Base-by-base conservation (phyloP, 2,797 vertebrate genomes). In the Sebastes oblongus region DNA sequence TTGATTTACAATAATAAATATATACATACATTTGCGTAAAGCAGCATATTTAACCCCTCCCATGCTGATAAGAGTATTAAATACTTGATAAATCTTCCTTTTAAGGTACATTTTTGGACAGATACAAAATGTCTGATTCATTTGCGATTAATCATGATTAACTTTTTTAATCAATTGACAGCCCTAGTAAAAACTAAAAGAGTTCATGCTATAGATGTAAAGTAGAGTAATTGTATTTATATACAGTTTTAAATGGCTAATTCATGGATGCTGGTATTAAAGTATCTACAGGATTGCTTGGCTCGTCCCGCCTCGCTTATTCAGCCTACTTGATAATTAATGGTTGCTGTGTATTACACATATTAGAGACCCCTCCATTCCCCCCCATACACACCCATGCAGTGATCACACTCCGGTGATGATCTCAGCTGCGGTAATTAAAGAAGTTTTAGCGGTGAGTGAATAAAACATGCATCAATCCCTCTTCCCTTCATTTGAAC, bases 381-480 rank as follows among this genome's bases (percentile, higher is more conserved):
- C 32, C 55, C 14, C 14, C 4, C 61, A 61, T 8, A 65, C 54
- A 78, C 80, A 81, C 66, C 62, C 36, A 72, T 16, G 18, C 79
- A 70, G 77, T 20, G 69, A 82, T 82, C 84, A 83, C 71, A 75
- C 85, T 52, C 27, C 8, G 72, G 55, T 78, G 66, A 62, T 70
- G 55, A 79, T 83, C 85, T 86, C 30, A 84, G 83, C 75, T 73
- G 80, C 18, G 29, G 80, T 89, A 87, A 94, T 90, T 90, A 91
- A 90, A 92, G 82, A 72, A 82, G 83, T 62, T 69, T 89, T 87
- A 85, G 77, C 55, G 2, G 80, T 70, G 79, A 87, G 87, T 90
- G 87, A 92, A 92, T 91, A 88, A 91, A 93, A 90, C 77, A 89
- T 89, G 81, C 83, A 89, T 87, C 88, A 73, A 55, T 90, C 77